A percentile compares a stretch with the other conserved stretches of the same genome.
Conservation (phyloP, 2,113 vertebrate species). For the Odocoileus hemionus region DNA sequence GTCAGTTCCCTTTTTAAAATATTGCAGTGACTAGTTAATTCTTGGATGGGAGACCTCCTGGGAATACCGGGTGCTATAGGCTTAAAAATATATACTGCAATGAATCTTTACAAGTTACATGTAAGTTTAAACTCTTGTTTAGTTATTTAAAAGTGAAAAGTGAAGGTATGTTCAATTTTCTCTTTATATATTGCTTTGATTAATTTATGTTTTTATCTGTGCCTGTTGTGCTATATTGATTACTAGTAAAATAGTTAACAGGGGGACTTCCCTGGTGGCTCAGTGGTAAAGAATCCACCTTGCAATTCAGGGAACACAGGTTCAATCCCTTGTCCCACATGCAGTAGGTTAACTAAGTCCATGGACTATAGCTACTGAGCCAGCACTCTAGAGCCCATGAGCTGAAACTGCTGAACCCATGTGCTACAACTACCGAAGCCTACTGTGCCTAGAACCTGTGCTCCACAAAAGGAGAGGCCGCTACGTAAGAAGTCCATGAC, state of each 20-base stretch:
- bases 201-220: background rate
- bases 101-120: background rate
- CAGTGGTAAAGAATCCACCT: background rate
- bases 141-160: background rate
- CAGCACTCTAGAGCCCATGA: background rate
- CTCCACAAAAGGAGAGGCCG: background rate
- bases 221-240: background rate
- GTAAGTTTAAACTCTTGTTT: background rate
- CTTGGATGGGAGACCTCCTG: background rate
- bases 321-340: background rate
- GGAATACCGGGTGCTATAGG: background rate
- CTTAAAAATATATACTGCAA: background rate
- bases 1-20: background rate
- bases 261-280: background rate
- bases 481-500: background rate
- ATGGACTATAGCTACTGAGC: background rate
- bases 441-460: background rate
- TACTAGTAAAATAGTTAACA: slow-evolving; percentile 6
- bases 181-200: background rate
- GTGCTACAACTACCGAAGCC: background rate
- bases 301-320: background rate
- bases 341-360: background rate
- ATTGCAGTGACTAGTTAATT: background rate
- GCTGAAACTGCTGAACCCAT: background rate
- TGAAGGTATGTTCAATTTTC: background rate